Base-by-base conservation (phyloP, 2,113 vertebrate species). In the Phrynosoma blainvillii region DNA sequence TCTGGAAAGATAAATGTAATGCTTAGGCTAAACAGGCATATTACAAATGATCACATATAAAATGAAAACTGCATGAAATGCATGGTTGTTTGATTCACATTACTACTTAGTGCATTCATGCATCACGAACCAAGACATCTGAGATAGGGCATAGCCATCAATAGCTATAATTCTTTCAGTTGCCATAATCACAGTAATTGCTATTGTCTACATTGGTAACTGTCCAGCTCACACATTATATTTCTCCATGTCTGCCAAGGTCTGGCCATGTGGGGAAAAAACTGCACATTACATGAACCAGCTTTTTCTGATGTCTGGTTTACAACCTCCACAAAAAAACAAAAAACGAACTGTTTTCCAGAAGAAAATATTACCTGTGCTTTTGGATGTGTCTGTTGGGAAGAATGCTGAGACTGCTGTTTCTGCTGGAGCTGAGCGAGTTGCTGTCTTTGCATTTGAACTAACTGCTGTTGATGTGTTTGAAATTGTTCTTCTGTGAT, bases 401-500 rank as follows among this genome's bases (percentile, higher is more conserved):
- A 96, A 90, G 96, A 96, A 95, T 96, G 97, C 96, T 97, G 97
- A 85, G 96, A 97, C 25, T 97, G 97, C 89, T 96, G 96, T 92
- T 98, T 97, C 94, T 98, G 98, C 90, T 98, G 97, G 90, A 98
- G 97, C 95, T 98, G 98, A 76, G 98, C 97, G 86, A 98, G 96
- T 76, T 98, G 98, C 91, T 98, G 98, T 90, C 97, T 97, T 94
- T 98, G 98, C 98, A 98, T 99, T 92, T 98, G 98, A 89, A 96
- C 98, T 90, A 99, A 90, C 93, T 99, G 98, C 96, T 98, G 98
- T 90, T 98, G 98, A 93, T 99, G 98, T 71, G 97, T 97, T 94
- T 98, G 97, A 94, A 98, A 99, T 66, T 99, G 98, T 89, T 99
- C 98, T 93, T 99, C 98, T 52, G 98, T 99, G 95, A 98, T 98